A percentile compares a stretch with the other conserved stretches of the same genome.
Conservation (phyloP, 2,888 invertebrate species). For the Torymus texanus region DNA sequence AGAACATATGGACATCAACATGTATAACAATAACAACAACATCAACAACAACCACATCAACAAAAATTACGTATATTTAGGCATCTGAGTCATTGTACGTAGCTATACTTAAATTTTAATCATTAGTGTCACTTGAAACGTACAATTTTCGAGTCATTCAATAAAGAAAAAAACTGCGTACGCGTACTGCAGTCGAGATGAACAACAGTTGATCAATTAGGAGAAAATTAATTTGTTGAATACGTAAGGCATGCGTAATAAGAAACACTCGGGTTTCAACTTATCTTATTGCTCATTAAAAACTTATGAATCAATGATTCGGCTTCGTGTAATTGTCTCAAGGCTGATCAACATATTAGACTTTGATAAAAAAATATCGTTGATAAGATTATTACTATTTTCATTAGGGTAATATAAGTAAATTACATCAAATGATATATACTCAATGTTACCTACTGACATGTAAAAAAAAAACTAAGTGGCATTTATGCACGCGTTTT, state of each 20-base stretch:
- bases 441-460: slow-evolving; percentile 3
- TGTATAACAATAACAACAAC: no score
- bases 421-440: slow-evolving; percentile 35
- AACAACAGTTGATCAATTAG: slow-evolving; percentile 22
- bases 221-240: slow-evolving; percentile 16
- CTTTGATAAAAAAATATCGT: slow-evolving; percentile 34
- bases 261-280: background rate
- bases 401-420: slow-evolving; percentile 1
- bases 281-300: slow-evolving; percentile 23
- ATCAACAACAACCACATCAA: no score
- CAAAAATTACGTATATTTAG: no score
- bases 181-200: background rate
- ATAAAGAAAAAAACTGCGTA: background rate
- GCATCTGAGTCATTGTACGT: background rate
- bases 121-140: background rate
- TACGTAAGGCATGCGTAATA: slow-evolving; percentile 3
- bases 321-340: slow-evolving; percentile 27
- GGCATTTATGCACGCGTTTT: background rate
- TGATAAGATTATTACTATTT: slow-evolving; percentile 32
- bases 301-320: slow-evolving; percentile 22
- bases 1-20: no score
- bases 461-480: slow-evolving; percentile 14
- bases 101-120: slow-evolving; percentile 23
- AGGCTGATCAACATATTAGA: slow-evolving; percentile 36
- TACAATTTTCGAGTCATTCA: slow-evolving; percentile 12